phyloP scores from a whole-genome alignment of 1,140 invertebrate genomes.

The Belonocnema kinseyi region DNA sequence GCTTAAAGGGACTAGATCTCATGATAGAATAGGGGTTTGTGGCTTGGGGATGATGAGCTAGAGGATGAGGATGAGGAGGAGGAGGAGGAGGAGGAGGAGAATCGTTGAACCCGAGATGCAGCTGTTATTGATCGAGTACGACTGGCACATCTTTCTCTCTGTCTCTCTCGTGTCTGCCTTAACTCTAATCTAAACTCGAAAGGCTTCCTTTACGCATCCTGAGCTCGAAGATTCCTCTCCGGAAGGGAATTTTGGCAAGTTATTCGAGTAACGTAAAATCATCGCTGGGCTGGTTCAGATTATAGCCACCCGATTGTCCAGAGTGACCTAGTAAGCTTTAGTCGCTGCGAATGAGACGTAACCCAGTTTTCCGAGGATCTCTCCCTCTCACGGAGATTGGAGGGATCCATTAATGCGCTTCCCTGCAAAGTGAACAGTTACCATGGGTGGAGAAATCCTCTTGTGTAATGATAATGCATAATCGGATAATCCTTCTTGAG shows the following conservation, averaged over 20 bases:
- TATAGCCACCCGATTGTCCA: neutral
- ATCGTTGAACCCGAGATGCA: slow-evolving; percentile 68
- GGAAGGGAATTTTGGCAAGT: too few relatives aligned
- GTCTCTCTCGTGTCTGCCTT: slow-evolving; percentile 47
- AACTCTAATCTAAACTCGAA: neutral
- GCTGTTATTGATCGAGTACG: slow-evolving; percentile 74
- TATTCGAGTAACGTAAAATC: too few relatives aligned
- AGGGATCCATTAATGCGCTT: slow-evolving; percentile 1
- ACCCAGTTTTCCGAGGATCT: slow-evolving; percentile 9
- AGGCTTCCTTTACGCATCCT: neutral
- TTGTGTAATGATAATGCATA: neutral
- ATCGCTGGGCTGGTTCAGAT: neutral
- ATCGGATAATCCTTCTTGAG: too few relatives aligned
- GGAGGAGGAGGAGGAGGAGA: slow-evolving; percentile 47
- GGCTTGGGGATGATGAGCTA: neutral
- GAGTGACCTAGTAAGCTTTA: slow-evolving; percentile 37
- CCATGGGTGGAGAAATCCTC: neutral
- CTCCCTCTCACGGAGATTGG: neutral
- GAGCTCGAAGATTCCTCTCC: too few relatives aligned
- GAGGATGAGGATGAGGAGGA: slow-evolving; percentile 34
- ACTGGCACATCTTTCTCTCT: slow-evolving; percentile 61
- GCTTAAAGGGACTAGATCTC: slow-evolving; percentile 39
- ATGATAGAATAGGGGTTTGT: too few relatives aligned
- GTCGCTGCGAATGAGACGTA: neutral
- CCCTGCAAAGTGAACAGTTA: neutral